Percentiles rank a stretch among this genome's conserved stretches.
Conservation (phyloP, 2,797 vertebrate species). For the Molossus alvarezi region DNA sequence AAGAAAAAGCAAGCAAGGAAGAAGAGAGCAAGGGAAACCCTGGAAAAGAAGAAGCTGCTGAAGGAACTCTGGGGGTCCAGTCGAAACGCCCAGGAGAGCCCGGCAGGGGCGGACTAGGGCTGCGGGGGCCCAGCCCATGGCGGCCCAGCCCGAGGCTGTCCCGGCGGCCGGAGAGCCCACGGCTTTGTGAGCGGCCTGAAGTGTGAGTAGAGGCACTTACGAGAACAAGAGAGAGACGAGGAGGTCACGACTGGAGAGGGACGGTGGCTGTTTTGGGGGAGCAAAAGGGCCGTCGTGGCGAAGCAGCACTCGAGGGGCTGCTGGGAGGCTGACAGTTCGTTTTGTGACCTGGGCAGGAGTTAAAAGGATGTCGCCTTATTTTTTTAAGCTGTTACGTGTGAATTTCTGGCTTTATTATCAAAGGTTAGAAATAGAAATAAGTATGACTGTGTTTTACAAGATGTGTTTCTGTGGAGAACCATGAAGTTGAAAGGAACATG, state of each 20-base stretch:
- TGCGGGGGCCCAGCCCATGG: too few species aligned
- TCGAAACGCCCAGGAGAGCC: neutral
- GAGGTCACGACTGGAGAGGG: neutral
- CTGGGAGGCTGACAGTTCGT: neutral
- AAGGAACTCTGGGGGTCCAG: constrained; percentile 90
- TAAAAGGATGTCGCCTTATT: neutral
- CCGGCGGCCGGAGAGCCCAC: too few species aligned
- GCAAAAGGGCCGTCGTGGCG: accelerated
- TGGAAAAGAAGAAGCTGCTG: constrained; percentile 94
- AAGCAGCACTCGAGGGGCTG: accelerated
- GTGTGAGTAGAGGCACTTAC: neutral
- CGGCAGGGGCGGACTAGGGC: too few species aligned
- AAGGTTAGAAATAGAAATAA: neutral
- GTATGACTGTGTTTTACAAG: neutral
- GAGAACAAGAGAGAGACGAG: neutral
- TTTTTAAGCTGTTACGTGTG: neutral
- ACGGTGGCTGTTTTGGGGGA: neutral
- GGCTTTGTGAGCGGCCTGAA: neutral
- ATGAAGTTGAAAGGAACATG: neutral
- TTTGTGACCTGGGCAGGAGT: neutral
- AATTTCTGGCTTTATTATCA: neutral
- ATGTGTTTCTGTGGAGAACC: constrained; percentile 30
- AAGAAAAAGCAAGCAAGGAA: constrained; percentile 95
- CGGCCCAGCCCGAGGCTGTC: too few species aligned
- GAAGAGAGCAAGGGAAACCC: constrained; percentile 92